Conservation (phyloP, 2,888 invertebrate genomes). For the Thelaira solivaga region DNA sequence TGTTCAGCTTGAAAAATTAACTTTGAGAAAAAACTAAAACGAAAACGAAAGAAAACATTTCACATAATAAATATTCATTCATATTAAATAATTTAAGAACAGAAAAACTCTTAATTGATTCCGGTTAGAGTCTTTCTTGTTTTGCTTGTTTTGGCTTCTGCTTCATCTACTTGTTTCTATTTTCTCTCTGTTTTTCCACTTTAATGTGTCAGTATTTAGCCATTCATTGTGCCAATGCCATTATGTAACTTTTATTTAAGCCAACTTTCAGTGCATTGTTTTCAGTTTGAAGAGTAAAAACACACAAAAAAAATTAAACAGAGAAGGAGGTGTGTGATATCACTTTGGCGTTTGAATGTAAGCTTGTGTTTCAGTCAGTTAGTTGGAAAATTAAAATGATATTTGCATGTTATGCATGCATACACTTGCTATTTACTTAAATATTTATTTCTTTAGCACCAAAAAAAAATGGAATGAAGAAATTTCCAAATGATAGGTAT, state of each 20-base stretch:
- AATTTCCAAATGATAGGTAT: constrained; percentile 37
- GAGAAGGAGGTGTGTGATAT: background rate
- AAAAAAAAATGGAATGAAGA: constrained; percentile 3
- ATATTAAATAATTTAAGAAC: constrained; percentile 6
- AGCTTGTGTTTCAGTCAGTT: constrained; percentile 14
- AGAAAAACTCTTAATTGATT: constrained; percentile 68
- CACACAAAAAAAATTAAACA: background rate
- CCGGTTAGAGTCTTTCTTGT: constrained; percentile 63
- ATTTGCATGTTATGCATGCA: constrained; percentile 54
- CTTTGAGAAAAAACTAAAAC: constrained; percentile 17
- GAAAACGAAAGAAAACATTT: background rate
- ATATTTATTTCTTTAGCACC: constrained; percentile 4
- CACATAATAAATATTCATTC: constrained; percentile 2
- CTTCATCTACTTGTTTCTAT: too few species aligned
- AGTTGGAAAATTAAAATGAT: constrained; percentile 49
- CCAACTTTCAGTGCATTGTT: constrained; percentile 14
- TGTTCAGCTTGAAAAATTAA: too few species aligned
- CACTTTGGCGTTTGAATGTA: too few species aligned
- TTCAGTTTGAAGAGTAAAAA: background rate
- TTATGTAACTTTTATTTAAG: constrained; percentile 71
- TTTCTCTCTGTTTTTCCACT: background rate
- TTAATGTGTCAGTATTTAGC: constrained; percentile 32
- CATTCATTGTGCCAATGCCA: constrained; percentile 47
- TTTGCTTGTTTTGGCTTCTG: background rate
- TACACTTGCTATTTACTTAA: constrained; percentile 16